phyloP scores from a whole-genome alignment of 1,140 invertebrate species.

The Helicoverpa armigera region DNA sequence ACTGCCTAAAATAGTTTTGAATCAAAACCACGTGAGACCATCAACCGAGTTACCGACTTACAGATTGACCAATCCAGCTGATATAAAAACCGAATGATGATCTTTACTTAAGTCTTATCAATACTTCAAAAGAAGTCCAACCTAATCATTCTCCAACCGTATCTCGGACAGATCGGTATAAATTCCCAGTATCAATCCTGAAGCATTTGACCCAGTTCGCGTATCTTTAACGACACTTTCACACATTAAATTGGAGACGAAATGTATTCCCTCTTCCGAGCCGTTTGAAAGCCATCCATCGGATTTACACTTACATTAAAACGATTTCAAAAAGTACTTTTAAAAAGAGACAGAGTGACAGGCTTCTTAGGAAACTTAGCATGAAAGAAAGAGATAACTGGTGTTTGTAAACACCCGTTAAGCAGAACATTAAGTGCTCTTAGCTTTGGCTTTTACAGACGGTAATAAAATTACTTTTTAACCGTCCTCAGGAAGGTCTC shows the following conservation, averaged over 20 bases:
- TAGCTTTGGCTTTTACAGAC: slow-evolving; percentile 22
- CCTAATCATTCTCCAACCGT: neutral
- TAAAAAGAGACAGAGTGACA: neutral
- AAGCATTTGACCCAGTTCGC: neutral
- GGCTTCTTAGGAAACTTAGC: neutral
- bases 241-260: neutral
- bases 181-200: neutral
- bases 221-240: slow-evolving; percentile 1
- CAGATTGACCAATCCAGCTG: no score
- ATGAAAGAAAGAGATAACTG: neutral
- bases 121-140: neutral
- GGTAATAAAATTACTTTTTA: slow-evolving; percentile 4
- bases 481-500: no score
- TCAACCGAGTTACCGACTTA: no score
- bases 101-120: no score
- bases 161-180: neutral
- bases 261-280: neutral
- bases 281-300: slow-evolving; percentile 17
- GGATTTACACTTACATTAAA: slow-evolving; percentile 27
- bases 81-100: no score
- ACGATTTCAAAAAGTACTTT: slow-evolving; percentile 8
- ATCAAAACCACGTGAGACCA: no score
- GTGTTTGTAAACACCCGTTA: slow-evolving; percentile 33
- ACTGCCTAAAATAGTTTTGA: no score
- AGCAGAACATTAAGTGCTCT: slow-evolving; percentile 23